These are phyloP conservation scores for Athrips mouffetella DNA, from an alignment of 2,888 invertebrate species.

Conservation along the genomic window DNA sequence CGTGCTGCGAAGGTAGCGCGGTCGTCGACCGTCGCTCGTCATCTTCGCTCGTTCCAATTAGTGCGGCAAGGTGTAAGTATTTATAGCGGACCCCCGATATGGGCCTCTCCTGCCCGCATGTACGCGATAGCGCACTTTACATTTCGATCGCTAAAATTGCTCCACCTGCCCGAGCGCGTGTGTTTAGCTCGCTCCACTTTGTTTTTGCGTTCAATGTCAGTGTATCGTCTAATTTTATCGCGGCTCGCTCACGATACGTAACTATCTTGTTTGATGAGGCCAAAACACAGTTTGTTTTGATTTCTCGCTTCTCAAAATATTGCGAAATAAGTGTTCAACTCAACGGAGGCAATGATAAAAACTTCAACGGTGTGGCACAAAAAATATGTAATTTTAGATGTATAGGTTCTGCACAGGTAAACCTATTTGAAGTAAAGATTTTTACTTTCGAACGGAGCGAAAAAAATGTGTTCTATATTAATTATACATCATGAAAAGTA, in stretches of 20 bases:
- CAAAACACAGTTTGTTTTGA: slow-evolving; percentile 71
- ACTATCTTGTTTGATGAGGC: slow-evolving; percentile 67
- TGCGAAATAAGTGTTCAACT: slow-evolving; percentile 12
- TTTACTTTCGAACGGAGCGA: too few relatives aligned
- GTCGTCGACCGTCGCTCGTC: slow-evolving; percentile 58
- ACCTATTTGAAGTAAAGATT: too few relatives aligned
- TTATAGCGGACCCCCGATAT: slow-evolving; percentile 41
- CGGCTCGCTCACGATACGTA: slow-evolving; percentile 63
- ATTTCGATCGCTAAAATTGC: slow-evolving; percentile 53
- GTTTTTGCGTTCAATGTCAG: slow-evolving; percentile 78
- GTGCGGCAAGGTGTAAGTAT: slow-evolving; percentile 37
- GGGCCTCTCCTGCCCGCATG: slow-evolving; percentile 46
- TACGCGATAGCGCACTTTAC: slow-evolving; percentile 36
- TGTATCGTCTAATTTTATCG: slow-evolving; percentile 76
- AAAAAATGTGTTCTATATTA: too few relatives aligned
- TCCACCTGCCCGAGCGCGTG: slow-evolving; percentile 60
- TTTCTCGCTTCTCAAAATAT: slow-evolving; percentile 54
- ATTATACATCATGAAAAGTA: too few relatives aligned
- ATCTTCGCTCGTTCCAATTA: slow-evolving; percentile 53
- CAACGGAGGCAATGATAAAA: too few relatives aligned
- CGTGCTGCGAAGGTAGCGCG: slow-evolving; percentile 46
- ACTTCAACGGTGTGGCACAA: background rate
- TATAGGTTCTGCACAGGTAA: too few relatives aligned
- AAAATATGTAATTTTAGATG: background rate
- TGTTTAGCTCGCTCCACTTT: slow-evolving; percentile 58